phyloP scores from a whole-genome alignment of 2,888 invertebrate genomes.

The Orthosia incerta region DNA sequence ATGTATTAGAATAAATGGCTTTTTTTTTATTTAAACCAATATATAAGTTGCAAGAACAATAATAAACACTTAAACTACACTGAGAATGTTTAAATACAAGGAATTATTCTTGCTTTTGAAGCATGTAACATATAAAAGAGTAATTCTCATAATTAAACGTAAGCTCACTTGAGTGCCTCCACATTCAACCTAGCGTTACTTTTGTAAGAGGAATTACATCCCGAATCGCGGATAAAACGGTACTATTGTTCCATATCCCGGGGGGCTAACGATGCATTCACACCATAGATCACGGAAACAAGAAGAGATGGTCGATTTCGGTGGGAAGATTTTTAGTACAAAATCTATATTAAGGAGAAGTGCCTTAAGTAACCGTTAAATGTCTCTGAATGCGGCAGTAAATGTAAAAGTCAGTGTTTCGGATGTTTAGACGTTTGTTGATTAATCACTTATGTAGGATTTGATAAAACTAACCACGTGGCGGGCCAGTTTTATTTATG shows the following conservation, averaged over 20 bases:
- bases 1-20: no score
- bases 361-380: no score
- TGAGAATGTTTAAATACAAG: conserved; percentile 28
- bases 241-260: conserved; percentile 32
- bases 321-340: no score
- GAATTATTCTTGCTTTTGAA: conserved; percentile 48
- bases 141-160: conserved; percentile 60
- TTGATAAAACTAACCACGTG: no score
- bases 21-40: no score
- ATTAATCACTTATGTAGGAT: no score
- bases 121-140: conserved; percentile 34
- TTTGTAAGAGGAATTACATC: conserved; percentile 53
- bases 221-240: conserved; percentile 55
- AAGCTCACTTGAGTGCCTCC: conserved; percentile 27
- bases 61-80: conserved; percentile 9
- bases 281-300: neutral
- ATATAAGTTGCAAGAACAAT: neutral
- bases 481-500: no score
- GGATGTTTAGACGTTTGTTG: no score
- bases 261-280: conserved; percentile 66
- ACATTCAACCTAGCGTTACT: conserved; percentile 41
- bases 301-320: no score
- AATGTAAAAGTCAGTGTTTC: no score
- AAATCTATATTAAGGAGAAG: no score
- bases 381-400: no score